These are phyloP conservation scores for Cepaea nemoralis DNA, from an alignment of 1,140 invertebrate genomes.

Conservation along the genomic window DNA sequence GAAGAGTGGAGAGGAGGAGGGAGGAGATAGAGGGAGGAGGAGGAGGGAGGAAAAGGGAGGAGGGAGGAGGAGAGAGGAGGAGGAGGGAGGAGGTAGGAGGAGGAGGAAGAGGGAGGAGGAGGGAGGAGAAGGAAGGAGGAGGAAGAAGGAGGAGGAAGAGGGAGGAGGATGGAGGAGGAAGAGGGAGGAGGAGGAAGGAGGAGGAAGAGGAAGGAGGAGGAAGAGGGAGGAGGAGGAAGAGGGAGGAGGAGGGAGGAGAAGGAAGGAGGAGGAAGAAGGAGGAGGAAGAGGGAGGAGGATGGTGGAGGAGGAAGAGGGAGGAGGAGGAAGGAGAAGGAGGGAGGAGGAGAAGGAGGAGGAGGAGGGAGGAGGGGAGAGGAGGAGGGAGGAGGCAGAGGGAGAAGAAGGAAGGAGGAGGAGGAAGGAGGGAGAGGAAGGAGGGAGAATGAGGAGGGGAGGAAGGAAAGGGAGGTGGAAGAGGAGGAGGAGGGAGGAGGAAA, in stretches of 20 bases:
- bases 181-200: conserved; percentile 20
- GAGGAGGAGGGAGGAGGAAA: background rate
- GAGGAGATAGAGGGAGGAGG: conserved; percentile 13
- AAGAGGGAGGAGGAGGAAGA: background rate
- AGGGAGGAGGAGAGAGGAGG: background rate
- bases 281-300: background rate
- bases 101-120: no score
- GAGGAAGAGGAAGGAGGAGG: background rate
- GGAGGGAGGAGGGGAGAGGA: background rate
- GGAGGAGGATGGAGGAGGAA: conserved; percentile 12
- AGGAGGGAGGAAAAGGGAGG: conserved; percentile 25
- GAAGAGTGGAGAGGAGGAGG: no score
- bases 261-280: background rate
- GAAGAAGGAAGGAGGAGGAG: background rate
- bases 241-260: background rate
- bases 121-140: background rate
- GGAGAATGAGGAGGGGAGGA: background rate
- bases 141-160: background rate
- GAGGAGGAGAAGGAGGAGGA: background rate
- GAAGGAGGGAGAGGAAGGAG: background rate
- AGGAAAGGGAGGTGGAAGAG: background rate
- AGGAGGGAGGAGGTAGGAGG: no score
- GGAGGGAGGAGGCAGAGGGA: no score
- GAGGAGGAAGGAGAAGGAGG: background rate
- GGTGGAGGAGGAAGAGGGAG: background rate